These are phyloP conservation scores for Natrix natrix DNA, from an alignment of 2,797 vertebrate genomes.

Conservation along the genomic window DNA sequence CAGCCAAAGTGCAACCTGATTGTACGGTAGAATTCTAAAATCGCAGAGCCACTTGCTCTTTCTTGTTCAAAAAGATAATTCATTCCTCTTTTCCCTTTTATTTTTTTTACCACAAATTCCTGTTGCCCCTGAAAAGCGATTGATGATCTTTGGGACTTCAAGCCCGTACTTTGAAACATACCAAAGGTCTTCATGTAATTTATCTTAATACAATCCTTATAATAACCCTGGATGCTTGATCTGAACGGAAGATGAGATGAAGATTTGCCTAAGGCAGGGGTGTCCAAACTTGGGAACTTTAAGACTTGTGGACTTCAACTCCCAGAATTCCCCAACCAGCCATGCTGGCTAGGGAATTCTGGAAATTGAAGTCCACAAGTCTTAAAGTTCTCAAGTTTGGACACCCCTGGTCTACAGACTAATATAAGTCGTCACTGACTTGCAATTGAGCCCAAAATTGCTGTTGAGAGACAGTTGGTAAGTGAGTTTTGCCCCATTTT, in stretches of 20 bases:
- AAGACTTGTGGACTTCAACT: too few relatives aligned
- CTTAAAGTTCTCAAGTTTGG: too few relatives aligned
- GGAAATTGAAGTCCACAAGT: too few relatives aligned
- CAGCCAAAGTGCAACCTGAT: slow-evolving; percentile 15
- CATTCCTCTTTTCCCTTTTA: slow-evolving; percentile 1
- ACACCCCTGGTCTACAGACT: too few relatives aligned
- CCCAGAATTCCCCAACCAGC: too few relatives aligned
- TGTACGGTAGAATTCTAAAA: slow-evolving; percentile 3
- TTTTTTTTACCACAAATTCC: background rate
- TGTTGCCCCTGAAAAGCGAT: background rate
- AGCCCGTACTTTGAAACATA: background rate
- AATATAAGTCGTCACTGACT: too few relatives aligned
- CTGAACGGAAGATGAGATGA: background rate
- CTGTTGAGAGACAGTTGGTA: too few relatives aligned
- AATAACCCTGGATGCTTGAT: background rate
- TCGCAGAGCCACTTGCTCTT: background rate
- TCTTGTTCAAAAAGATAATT: slow-evolving; percentile 32
- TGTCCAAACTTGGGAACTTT: too few relatives aligned
- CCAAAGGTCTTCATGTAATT: background rate
- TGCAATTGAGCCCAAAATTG: too few relatives aligned
- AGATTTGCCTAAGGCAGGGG: background rate
- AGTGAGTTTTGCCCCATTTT: too few relatives aligned
- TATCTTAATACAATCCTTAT: background rate
- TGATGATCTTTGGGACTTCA: background rate
- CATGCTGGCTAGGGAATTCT: too few relatives aligned